Evolutionary conservation across 2,888 invertebrate species (phyloP).

Genomic region (Cosmopolites sordidus): DNA sequence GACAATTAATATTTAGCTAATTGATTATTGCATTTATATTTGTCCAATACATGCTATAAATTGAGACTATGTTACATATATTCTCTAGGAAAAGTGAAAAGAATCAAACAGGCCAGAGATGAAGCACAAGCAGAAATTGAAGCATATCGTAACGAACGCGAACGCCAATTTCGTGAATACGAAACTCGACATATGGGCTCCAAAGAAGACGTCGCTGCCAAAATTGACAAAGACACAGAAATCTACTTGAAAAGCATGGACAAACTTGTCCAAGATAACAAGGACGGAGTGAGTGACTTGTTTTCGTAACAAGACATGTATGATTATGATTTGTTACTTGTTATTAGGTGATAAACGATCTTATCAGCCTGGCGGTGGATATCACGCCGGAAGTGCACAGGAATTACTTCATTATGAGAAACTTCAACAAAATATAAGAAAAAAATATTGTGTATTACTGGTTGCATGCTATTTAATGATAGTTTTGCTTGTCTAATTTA

Average conservation of each 20-base stretch:
- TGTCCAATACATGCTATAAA: too few relatives aligned
- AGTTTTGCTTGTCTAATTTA: too few relatives aligned
- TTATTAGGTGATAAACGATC: slow-evolving; percentile 24
- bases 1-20: too few relatives aligned
- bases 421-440: slow-evolving; percentile 24
- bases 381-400: slow-evolving; percentile 25
- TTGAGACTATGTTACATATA: too few relatives aligned
- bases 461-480: too few relatives aligned
- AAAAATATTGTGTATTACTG: background rate
- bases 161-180: slow-evolving; percentile 44
- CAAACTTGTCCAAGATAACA: slow-evolving; percentile 39
- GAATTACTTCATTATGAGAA: slow-evolving; percentile 26
- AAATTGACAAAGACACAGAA: slow-evolving; percentile 46
- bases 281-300: slow-evolving; percentile 37
- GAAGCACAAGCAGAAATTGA: slow-evolving; percentile 47
- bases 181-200: slow-evolving; percentile 46
- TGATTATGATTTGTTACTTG: too few relatives aligned
- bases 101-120: slow-evolving; percentile 47
- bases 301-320: too few relatives aligned
- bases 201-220: slow-evolving; percentile 43
- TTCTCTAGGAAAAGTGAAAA: slow-evolving; percentile 42
- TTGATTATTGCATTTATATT: too few relatives aligned
- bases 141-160: slow-evolving; percentile 43
- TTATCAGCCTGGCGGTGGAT: slow-evolving; percentile 22
- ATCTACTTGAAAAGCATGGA: slow-evolving; percentile 38